Evolutionary conservation across 2,113 vertebrate species (phyloP).

Genomic region (Hydropotes inermis): DNA sequence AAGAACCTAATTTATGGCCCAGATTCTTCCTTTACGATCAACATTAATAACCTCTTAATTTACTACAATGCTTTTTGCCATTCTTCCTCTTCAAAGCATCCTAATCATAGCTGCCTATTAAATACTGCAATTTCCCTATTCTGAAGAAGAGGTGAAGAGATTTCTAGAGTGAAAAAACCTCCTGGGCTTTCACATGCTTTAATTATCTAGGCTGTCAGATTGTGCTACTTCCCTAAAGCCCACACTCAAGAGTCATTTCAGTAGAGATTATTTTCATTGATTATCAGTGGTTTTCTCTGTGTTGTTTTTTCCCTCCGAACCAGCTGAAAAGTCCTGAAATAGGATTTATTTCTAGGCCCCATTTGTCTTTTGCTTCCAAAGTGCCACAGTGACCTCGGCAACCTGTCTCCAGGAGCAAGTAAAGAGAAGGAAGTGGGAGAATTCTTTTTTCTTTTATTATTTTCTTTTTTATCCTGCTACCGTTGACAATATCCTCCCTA

Average conservation of each 20-base stretch:
- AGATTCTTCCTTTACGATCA: neutral
- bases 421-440: neutral
- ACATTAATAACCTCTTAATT: neutral
- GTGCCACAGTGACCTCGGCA: rapidly evolving
- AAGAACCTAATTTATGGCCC: neutral
- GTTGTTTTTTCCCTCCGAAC: neutral
- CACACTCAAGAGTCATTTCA: neutral
- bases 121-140: neutral
- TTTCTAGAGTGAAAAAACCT: neutral
- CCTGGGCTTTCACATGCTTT: neutral
- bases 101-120: neutral
- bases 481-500: too few species aligned
- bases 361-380: neutral
- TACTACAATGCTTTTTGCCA: neutral
- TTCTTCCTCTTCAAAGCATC: neutral
- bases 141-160: neutral
- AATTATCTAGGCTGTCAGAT: neutral
- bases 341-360: neutral
- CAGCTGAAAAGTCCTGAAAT: neutral
- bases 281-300: neutral
- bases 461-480: neutral
- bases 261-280: neutral
- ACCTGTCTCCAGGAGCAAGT: neutral
- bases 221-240: neutral
- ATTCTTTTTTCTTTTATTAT: neutral